phyloP scores from a whole-genome alignment of 2,888 invertebrate species.

The Drosophila testacea region DNA sequence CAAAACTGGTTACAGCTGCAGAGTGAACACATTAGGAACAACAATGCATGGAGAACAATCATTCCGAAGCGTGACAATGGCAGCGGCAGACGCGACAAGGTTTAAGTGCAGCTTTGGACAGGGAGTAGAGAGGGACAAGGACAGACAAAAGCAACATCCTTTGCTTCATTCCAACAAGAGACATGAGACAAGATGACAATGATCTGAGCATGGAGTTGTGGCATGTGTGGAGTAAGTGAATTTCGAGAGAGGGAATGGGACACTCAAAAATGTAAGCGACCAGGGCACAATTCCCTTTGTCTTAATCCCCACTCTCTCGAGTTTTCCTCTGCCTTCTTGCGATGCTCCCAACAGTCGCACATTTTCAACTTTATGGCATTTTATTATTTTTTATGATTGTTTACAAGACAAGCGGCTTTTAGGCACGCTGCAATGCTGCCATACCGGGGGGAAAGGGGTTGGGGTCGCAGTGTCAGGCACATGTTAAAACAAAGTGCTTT shows the following conservation, averaged over 20 bases:
- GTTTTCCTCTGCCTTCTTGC: neutral
- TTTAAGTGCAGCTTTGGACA: slow-evolving; percentile 46
- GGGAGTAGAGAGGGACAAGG: slow-evolving; percentile 17
- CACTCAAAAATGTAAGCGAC: slow-evolving; percentile 24
- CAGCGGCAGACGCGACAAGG: slow-evolving; percentile 40
- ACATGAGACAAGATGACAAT: slow-evolving; percentile 51
- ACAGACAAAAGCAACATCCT: slow-evolving; percentile 45
- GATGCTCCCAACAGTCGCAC: slow-evolving; percentile 32
- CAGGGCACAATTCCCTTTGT: slow-evolving; percentile 41
- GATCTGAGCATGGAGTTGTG: slow-evolving; percentile 49
- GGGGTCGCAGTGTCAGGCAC: slow-evolving; percentile 64
- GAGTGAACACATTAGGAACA: slow-evolving; percentile 42
- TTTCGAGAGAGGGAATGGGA: slow-evolving; percentile 4
- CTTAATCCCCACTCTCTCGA: neutral
- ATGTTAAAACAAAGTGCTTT: slow-evolving; percentile 80
- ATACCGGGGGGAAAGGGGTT: slow-evolving; percentile 10
- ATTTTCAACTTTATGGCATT: slow-evolving; percentile 76
- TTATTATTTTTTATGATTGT: slow-evolving; percentile 81
- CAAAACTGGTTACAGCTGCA: slow-evolving; percentile 12
- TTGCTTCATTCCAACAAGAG: slow-evolving; percentile 18
- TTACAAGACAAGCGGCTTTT: slow-evolving; percentile 81
- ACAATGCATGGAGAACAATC: slow-evolving; percentile 40
- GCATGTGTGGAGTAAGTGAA: slow-evolving; percentile 41
- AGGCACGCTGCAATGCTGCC: slow-evolving; percentile 69
- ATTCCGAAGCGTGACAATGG: slow-evolving; percentile 43